Base-by-base conservation (phyloP, 1,140 invertebrate genomes). In the Aphaenogaster floridana region DNA sequence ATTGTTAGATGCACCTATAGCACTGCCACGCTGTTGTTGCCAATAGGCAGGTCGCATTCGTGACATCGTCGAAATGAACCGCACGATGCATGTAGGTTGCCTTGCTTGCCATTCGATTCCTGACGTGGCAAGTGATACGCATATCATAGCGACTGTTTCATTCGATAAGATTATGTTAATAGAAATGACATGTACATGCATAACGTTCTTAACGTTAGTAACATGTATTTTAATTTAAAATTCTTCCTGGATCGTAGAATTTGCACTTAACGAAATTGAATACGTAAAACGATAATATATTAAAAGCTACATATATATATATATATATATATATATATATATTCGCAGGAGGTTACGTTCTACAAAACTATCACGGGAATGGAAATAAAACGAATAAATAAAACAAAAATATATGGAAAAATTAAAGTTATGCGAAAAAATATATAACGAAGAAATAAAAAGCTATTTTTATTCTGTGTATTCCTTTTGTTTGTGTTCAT, bases 21-120 rank as follows among this genome's bases (percentile, higher is more conserved):
- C 15, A 50, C 63, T 34, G 84, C 34, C 59, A 78, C 72, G 52
- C 52, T 71, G 72, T 36, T 63, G 52, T 90, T 90, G 72, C 77
- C 71, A 80, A 87, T 90, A 81, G 66, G n/a, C 61, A 61, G 88
- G 64, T 74, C 42, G 78, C 64, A 80, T 77, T 87, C 59, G 63
- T 79, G 88, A 87, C 63, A 57, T 54, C 54, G 68, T 42, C 66
- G 34, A 87, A 72, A 50, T 81, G 85, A 71, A 84, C 61, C 54
- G 59, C 64, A 28, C 13, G 57, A 34, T 64, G 42, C 66, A 87
- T 79, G 72, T 68, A 87, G 64, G 52, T 87, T 61, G 39, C 28
- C 34, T 42, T 15, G 45, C 45, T 50, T 69, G 15, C 50, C 54
- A 42, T 87, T 61, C 45, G 74, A 80, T 88, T 86, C 86, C 28